A percentile compares a stretch with the other conserved stretches of the same genome.
These are phyloP conservation scores for Lithophane ornitopus DNA, from an alignment of 2,888 invertebrate species.

Conservation along the genomic window DNA sequence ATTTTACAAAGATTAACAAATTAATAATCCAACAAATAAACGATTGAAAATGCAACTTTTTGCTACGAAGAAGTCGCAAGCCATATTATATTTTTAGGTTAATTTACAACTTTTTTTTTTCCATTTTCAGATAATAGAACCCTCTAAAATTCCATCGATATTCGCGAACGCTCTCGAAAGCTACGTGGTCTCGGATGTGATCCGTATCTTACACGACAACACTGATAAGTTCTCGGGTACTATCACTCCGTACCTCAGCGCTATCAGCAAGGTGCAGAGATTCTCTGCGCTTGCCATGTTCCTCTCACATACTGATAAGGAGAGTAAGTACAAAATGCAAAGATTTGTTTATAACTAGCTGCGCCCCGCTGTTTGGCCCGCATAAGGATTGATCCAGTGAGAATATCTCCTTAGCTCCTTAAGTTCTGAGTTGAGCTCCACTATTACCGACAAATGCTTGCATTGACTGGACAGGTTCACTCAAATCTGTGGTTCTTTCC, in stretches of 20 bases:
- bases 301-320: conserved; percentile 90
- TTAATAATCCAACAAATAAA: neutral
- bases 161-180: conserved; percentile 93
- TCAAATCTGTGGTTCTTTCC: too few relatives aligned
- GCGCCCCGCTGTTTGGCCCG: too few relatives aligned
- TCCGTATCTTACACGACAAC: conserved; percentile 84
- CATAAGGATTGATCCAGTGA: too few relatives aligned
- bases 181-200: conserved; percentile 91
- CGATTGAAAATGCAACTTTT: neutral
- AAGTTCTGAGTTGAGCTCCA: too few relatives aligned
- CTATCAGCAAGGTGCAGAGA: conserved; percentile 91
- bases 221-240: conserved; percentile 81
- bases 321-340: conserved; percentile 82
- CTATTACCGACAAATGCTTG: too few relatives aligned
- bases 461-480: too few relatives aligned
- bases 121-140: conserved; percentile 89
- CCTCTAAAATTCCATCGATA: conserved; percentile 90
- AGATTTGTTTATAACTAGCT: neutral
- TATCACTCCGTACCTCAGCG: conserved; percentile 88
- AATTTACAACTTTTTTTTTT: neutral
- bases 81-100: neutral
- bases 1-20: neutral
- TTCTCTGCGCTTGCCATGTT: conserved; percentile 93
- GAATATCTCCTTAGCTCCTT: too few relatives aligned
- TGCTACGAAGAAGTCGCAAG: neutral